Percentiles rank a stretch among this genome's conserved stretches.
phyloP scores from a whole-genome alignment of 2,113 vertebrate species.

The Alethe diademata region DNA sequence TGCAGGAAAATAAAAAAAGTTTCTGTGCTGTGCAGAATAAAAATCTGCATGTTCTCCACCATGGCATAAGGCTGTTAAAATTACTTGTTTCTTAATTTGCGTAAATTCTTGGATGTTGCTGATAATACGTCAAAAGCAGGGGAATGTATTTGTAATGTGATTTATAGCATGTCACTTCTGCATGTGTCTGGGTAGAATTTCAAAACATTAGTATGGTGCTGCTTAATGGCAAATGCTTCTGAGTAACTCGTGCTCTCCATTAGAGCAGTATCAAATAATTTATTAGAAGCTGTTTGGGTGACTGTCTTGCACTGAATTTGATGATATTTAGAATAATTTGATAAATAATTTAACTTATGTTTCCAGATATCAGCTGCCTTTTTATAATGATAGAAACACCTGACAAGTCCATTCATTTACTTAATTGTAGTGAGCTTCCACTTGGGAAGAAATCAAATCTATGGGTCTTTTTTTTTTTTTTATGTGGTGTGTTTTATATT shows the following conservation, averaged over 20 bases:
- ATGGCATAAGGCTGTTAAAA: neutral
- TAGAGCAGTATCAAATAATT: conserved; percentile 9
- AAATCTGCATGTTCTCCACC: neutral
- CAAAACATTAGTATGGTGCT: neutral
- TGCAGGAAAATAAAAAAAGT: neutral
- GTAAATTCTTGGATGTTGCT: neutral
- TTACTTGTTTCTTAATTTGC: neutral
- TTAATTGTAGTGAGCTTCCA: neutral
- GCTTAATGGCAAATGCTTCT: neutral
- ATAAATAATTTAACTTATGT: conserved; percentile 32
- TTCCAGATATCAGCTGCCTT: conserved; percentile 13
- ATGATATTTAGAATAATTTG: conserved; percentile 17
- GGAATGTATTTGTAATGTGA: neutral
- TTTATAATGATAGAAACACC: neutral
- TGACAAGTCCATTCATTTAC: neutral
- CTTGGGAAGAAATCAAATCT: neutral
- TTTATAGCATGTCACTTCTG: neutral
- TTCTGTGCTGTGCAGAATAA: neutral
- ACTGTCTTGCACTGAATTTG: neutral
- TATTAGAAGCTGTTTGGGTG: neutral
- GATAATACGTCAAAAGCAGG: neutral
- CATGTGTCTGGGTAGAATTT: neutral
- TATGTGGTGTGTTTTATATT: neutral
- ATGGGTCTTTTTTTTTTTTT: neutral
- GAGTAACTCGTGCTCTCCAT: neutral